A percentile compares a stretch with the other conserved stretches of the same genome.
phyloP scores from a whole-genome alignment of 2,113 vertebrate genomes.

The Diadophis punctatus region DNA sequence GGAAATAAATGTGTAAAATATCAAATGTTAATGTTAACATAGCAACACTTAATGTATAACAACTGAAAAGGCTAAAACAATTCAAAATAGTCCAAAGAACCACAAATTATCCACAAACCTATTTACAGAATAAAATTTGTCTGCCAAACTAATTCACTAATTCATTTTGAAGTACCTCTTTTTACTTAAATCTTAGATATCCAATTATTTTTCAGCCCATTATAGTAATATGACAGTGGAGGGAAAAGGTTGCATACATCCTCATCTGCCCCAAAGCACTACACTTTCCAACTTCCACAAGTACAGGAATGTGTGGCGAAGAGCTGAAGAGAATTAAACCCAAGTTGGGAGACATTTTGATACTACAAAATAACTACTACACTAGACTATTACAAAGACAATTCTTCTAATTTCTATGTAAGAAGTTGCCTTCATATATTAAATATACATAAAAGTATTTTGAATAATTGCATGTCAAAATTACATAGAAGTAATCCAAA shows the following conservation, averaged over 20 bases:
- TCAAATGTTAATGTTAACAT: slow-evolving; percentile 90
- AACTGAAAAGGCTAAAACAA: slow-evolving; percentile 83
- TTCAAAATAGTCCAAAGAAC: slow-evolving; percentile 81
- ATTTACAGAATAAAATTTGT: slow-evolving; percentile 86
- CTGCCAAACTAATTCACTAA: slow-evolving; percentile 78
- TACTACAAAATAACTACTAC: not conserved
- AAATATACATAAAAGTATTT: slow-evolving; percentile 6
- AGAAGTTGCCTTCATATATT: not conserved
- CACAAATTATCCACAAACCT: slow-evolving; percentile 86
- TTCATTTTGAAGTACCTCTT: slow-evolving; percentile 73
- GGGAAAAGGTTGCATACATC: slow-evolving; percentile 53
- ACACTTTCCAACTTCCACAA: slow-evolving; percentile 57
- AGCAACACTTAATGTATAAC: slow-evolving; percentile 76
- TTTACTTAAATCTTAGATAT: slow-evolving; percentile 76
- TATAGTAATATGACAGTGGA: slow-evolving; percentile 73
- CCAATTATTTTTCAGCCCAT: slow-evolving; percentile 79
- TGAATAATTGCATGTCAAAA: not conserved
- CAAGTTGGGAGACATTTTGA: slow-evolving; percentile 56
- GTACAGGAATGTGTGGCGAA: slow-evolving; percentile 63
- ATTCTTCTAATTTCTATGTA: not conserved
- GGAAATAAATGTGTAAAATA: slow-evolving; percentile 95
- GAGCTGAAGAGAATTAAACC: slow-evolving; percentile 64
- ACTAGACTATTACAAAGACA: slow-evolving; percentile 41
- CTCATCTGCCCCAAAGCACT: not conserved
- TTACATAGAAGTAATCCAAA: slow-evolving; percentile 20